These are phyloP conservation scores for Petrocephalus microphthalmus DNA, from an alignment of 2,113 vertebrate genomes.

Conservation along the genomic window DNA sequence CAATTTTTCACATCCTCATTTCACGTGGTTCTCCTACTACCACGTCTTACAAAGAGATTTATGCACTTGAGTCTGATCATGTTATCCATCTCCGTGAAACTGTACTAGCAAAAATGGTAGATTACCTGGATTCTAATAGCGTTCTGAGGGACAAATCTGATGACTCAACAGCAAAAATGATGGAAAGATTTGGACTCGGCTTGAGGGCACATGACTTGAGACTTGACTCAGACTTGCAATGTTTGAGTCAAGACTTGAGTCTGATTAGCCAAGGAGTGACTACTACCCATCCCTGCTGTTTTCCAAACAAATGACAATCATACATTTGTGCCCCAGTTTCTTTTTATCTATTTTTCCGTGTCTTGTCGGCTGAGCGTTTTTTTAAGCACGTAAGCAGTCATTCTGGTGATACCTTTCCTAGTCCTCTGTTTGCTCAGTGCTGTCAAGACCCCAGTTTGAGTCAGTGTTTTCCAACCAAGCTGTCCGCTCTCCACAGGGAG, in stretches of 20 bases:
- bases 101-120: too few relatives aligned
- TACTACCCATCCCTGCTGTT: neutral
- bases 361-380: neutral
- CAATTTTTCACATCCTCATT: neutral
- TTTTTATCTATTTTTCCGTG: neutral
- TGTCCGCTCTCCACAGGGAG: conserved; percentile 58
- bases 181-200: too few relatives aligned
- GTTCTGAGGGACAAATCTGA: too few relatives aligned
- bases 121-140: too few relatives aligned
- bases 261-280: too few relatives aligned
- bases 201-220: too few relatives aligned
- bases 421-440: neutral
- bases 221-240: too few relatives aligned
- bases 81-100: neutral
- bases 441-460: neutral
- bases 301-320: neutral
- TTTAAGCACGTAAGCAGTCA: neutral
- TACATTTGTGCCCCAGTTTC: neutral
- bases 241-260: too few relatives aligned
- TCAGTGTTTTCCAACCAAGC: neutral
- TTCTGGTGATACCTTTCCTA: neutral
- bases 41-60: neutral
- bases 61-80: neutral
- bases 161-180: too few relatives aligned
- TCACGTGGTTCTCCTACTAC: neutral